A percentile compares a stretch with the other conserved stretches of the same genome.
These are phyloP conservation scores for Mellilla xanthometata DNA, from an alignment of 2,888 invertebrate genomes.

Conservation along the genomic window DNA sequence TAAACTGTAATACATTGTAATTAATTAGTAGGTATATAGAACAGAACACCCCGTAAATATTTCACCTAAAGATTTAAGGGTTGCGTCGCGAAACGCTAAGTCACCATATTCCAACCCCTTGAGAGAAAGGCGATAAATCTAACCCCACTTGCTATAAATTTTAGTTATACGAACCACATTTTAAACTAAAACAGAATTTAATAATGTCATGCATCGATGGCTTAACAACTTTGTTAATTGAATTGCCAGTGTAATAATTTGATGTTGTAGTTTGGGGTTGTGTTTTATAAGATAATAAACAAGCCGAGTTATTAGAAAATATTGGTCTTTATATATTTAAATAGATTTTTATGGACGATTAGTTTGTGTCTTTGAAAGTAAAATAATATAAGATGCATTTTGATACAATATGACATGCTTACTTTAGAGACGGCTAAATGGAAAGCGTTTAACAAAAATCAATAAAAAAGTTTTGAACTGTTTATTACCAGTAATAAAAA, in stretches of 20 bases:
- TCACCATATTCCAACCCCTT: conserved; percentile 59
- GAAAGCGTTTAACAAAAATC: no score
- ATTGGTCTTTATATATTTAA: no score
- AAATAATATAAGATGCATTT: no score
- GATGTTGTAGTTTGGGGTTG: conserved; percentile 55
- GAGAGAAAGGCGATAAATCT: conserved; percentile 58
- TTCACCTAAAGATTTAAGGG: conserved; percentile 34
- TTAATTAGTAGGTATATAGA: no score
- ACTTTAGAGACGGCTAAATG: no score
- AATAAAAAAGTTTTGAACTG: not conserved
- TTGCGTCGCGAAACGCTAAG: conserved; percentile 55
- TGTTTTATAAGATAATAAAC: not conserved
- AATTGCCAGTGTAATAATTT: conserved; percentile 51
- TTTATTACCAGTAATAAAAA: not conserved
- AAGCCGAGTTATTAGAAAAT: no score
- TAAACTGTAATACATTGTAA: no score
- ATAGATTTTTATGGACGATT: no score
- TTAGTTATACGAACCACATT: conserved; percentile 72
- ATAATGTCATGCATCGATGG: conserved; percentile 78
- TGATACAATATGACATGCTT: no score
- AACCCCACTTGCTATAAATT: conserved; percentile 58
- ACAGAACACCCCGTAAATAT: conserved; percentile 35
- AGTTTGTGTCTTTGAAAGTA: no score
- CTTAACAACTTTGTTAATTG: conserved; percentile 72
- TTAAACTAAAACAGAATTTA: conserved; percentile 74